phyloP scores from a whole-genome alignment of 2,888 invertebrate species.

The Pyrochroa serraticornis region DNA sequence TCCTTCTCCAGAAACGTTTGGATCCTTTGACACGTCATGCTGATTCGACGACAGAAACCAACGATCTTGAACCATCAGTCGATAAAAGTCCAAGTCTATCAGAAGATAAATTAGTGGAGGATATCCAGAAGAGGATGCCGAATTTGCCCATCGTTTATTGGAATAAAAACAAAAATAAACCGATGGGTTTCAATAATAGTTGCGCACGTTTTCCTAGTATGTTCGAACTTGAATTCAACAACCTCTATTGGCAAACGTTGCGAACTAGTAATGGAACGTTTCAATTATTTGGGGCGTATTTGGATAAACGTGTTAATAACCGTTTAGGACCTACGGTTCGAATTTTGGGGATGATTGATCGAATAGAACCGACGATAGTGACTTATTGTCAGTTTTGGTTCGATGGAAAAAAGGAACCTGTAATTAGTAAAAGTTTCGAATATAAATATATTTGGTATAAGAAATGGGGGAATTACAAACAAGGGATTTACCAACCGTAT shows the following conservation, averaged over 20 bases:
- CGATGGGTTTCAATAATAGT: conserved; percentile 70
- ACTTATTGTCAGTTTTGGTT: conserved; percentile 92
- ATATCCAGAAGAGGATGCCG: conserved; percentile 80
- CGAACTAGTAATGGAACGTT: conserved; percentile 85
- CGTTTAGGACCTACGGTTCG: conserved; percentile 83
- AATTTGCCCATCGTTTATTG: conserved; percentile 86
- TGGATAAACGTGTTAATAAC: conserved; percentile 80
- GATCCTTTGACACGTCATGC: conserved; percentile 54
- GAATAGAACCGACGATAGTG: conserved; percentile 81
- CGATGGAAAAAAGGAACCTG: conserved; percentile 81
- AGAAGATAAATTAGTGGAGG: conserved; percentile 78
- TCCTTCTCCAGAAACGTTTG: conserved; percentile 61
- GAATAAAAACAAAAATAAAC: conserved; percentile 81
- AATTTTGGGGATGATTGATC: conserved; percentile 84
- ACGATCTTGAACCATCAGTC: conserved; percentile 64
- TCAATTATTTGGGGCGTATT: conserved; percentile 88
- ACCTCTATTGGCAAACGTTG: conserved; percentile 91
- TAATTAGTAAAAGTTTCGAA: conserved; percentile 80
- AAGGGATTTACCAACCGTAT: conserved; percentile 90
- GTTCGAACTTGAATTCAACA: conserved; percentile 91
- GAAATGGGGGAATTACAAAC: conserved; percentile 93
- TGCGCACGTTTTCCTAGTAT: conserved; percentile 88
- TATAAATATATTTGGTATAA: conserved; percentile 95
- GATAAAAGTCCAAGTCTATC: conserved; percentile 66
- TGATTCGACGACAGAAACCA: conserved; percentile 55